Evolutionary conservation across 2,888 invertebrate species (phyloP), one percentile per base, ranked within the genome.

Genomic region (Saturnia pavonia): DNA sequence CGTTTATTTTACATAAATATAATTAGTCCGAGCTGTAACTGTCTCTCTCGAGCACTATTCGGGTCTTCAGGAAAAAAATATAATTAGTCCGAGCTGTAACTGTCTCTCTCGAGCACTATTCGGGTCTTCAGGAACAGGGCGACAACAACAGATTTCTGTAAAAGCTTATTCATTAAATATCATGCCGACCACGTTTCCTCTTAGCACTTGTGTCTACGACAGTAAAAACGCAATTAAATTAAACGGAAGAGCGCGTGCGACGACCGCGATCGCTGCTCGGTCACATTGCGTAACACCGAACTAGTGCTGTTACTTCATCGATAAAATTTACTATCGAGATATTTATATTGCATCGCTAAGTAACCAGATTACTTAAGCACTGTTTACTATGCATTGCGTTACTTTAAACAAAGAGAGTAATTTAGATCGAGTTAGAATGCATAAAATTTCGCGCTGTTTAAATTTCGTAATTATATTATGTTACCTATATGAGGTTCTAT

Each of bases 241-340:
- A 81, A 87, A 88, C 90, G 92, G 91, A 92, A 92, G 91, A 91
- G 81, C 85, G 83, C 85, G 82, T 83, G 82, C 82, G 78, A 77
- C 84, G 81, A 78, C 78, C 84, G 82, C 85, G 83, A 87, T 85
- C 85, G 78, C 82, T 65, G 40, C 65, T 65, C 65, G 65, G 40
- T 65, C 80, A 77, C 77, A 76, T 89, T 88, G 75, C 83, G 77
- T 78, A 87, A 88, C 73, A 66, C 67, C 67, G 67, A 27, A 70
- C 77, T 88, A 89, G 89, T 88, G 89, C 79, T 87, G 89, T 87
- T 83, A 85, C 85, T 78, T 77, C 78, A 85, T 86, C 85, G 87
- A 88, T 88, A 82, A 76, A 80, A 80, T 83, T 80, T 81, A 80
- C 77, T 80, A 78, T 81, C 82, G 80, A 83, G 84, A 85, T 83